phyloP scores from a whole-genome alignment of 2,888 invertebrate genomes.

The Poecilobothrus nobilitatus region DNA sequence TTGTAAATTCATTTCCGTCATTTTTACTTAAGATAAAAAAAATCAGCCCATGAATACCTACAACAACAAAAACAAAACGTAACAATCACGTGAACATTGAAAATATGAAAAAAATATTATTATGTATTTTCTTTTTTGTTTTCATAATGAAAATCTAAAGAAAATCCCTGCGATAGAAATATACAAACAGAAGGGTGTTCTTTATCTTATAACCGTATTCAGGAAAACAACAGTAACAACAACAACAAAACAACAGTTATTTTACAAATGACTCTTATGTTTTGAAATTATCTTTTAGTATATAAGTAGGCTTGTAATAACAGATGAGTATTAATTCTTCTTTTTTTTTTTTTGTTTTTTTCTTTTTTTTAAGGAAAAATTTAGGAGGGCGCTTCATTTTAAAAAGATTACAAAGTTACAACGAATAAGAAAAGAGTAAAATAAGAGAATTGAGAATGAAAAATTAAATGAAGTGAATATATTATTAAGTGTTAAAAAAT shows the following conservation, averaged over 20 bases:
- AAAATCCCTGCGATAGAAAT: neutral
- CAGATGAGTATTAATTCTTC: neutral
- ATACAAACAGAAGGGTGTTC: neutral
- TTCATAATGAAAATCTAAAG: neutral
- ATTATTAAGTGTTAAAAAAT: neutral
- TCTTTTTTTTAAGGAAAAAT: neutral
- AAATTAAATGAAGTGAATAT: neutral
- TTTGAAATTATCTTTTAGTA: neutral
- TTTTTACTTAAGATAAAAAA: neutral
- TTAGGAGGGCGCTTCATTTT: neutral
- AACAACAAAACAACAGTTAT: neutral
- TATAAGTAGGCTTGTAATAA: constrained; percentile 4
- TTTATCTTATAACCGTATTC: neutral
- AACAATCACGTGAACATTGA: neutral
- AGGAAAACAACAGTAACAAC: neutral
- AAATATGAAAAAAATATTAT: neutral
- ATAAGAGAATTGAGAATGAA: neutral
- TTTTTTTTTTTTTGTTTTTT: neutral
- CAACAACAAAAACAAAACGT: neutral
- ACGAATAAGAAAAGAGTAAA: neutral
- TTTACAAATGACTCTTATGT: constrained; percentile 2
- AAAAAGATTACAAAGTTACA: neutral
- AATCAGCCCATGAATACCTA: neutral
- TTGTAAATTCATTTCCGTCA: constrained; percentile 2
- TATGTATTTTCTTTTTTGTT: neutral